Conservation (phyloP, 2,797 vertebrate genomes). For the Vultur gryphus region DNA sequence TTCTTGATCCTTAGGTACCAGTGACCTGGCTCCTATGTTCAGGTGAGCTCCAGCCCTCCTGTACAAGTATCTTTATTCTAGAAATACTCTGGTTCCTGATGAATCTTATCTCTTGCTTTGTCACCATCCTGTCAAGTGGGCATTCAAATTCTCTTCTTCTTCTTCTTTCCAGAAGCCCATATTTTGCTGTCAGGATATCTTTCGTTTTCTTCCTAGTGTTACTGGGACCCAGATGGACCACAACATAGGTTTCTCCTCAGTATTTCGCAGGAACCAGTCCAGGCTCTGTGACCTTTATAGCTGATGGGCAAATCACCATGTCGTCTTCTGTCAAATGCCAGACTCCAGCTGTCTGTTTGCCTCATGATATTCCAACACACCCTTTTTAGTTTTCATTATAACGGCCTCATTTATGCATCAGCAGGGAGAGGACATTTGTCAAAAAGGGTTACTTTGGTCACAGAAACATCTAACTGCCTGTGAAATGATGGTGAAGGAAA, state of each 20-base stretch:
- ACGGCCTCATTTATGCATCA: background rate
- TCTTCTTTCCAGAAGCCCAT: background rate
- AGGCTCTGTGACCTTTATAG: background rate
- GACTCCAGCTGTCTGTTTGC: slow-evolving; percentile 12
- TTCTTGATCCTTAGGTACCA: background rate
- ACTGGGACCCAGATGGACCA: background rate
- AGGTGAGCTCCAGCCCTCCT: background rate
- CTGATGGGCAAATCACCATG: background rate
- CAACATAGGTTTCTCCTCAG: background rate
- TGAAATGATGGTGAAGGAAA: background rate
- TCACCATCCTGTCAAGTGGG: background rate
- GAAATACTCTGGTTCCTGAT: background rate
- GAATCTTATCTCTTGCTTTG: background rate
- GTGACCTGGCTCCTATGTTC: background rate
- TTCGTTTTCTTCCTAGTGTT: background rate
- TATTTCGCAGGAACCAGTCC: background rate
- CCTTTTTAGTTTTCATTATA: background rate
- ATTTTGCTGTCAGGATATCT: background rate
- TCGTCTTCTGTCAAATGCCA: slow-evolving; percentile 12
- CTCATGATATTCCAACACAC: background rate
- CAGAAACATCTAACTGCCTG: background rate
- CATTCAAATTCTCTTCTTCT: background rate
- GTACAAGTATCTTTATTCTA: background rate
- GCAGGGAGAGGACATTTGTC: background rate
- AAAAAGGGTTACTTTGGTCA: background rate